These are phyloP conservation scores for Cryptoprocta ferox DNA, from an alignment of 2,797 vertebrate species.

Conservation along the genomic window DNA sequence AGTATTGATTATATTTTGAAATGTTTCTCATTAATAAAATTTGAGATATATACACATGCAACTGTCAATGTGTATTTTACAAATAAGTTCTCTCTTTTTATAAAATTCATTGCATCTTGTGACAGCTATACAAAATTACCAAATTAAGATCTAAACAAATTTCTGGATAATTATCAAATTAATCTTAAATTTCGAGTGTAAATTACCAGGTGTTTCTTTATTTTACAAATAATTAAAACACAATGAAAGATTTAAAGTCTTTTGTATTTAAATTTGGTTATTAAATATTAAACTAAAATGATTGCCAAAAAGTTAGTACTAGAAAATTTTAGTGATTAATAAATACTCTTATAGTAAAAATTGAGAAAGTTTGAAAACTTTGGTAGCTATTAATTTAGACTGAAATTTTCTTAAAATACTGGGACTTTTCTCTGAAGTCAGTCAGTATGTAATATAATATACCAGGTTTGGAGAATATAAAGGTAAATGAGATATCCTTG, in stretches of 20 bases:
- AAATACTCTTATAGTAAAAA: not conserved
- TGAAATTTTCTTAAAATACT: not conserved
- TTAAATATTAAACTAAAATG: not conserved
- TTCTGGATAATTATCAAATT: not conserved
- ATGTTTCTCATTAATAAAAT: conserved; percentile 32
- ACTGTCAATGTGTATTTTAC: not conserved
- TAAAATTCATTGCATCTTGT: conserved; percentile 26
- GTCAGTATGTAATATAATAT: not conserved
- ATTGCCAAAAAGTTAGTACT: conserved; percentile 8
- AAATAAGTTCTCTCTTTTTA: not conserved
- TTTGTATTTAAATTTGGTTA: not conserved
- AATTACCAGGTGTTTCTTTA: not conserved
- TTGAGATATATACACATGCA: not conserved
- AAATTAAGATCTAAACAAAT: conserved; percentile 22
- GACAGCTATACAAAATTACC: not conserved
- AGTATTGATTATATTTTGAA: not conserved
- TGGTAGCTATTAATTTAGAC: not conserved
- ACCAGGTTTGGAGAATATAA: not conserved
- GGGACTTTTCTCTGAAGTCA: not conserved
- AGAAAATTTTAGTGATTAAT: not conserved
- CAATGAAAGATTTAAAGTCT: not conserved
- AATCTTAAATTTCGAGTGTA: not conserved
- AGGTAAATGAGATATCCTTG: not conserved
- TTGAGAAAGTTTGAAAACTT: not conserved
- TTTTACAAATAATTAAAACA: not conserved